These are phyloP conservation scores for Paracanthobrama guichenoti DNA, from an alignment of 2,113 vertebrate genomes.

Conservation along the genomic window DNA sequence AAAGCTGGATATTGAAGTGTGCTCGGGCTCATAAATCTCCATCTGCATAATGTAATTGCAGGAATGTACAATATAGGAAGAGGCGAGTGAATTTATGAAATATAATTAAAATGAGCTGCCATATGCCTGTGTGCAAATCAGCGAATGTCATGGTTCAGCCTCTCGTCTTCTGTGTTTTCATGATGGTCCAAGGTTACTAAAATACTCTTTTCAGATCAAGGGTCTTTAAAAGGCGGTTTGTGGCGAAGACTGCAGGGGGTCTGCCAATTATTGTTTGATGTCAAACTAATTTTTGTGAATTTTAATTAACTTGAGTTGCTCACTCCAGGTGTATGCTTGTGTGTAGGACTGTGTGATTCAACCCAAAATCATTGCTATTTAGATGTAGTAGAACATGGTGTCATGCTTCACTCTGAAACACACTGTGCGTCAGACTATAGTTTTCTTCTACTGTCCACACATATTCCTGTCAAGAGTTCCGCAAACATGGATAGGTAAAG, in stretches of 20 bases:
- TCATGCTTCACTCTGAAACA: not conserved
- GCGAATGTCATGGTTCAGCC: not conserved
- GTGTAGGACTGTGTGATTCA: not conserved
- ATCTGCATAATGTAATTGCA: not conserved
- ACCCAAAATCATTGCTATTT: not conserved
- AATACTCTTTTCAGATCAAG: not conserved
- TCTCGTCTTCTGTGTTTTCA: not conserved
- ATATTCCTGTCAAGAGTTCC: too few relatives aligned
- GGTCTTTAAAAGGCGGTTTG: not conserved
- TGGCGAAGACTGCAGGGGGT: not conserved
- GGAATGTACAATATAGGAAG: conserved; percentile 2
- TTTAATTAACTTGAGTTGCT: not conserved
- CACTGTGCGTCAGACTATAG: too few relatives aligned
- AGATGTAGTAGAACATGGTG: not conserved
- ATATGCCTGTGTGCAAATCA: conserved; percentile 24
- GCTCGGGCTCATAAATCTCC: conserved; percentile 23
- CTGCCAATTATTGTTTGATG: not conserved
- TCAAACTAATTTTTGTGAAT: not conserved
- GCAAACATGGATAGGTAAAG: too few relatives aligned
- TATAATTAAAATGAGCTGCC: not conserved
- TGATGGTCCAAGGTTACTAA: not conserved
- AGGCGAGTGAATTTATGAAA: conserved; percentile 40
- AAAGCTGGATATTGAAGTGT: conserved; percentile 8
- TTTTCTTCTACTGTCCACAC: too few relatives aligned
- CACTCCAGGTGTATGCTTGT: not conserved